Evolutionary conservation across 2,797 vertebrate species (phyloP).

Genomic region (Uromys caudimaculatus): DNA sequence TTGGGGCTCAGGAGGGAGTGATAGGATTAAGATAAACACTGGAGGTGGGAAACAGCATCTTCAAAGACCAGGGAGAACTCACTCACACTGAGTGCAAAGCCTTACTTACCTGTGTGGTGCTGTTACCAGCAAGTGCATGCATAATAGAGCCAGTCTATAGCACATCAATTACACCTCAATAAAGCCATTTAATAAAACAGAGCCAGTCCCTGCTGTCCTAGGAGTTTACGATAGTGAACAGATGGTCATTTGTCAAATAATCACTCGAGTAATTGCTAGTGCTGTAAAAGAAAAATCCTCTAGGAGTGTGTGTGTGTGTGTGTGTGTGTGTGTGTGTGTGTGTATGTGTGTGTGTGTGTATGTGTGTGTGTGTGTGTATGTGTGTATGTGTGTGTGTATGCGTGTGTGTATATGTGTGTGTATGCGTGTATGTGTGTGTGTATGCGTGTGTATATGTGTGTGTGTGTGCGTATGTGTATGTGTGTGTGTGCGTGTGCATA

Average conservation of each 20-base stretch:
- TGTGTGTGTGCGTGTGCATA: neutral
- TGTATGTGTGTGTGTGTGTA: neutral
- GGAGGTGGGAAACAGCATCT: neutral
- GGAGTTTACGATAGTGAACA: constrained; percentile 21
- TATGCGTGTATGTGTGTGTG: neutral
- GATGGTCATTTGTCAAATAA: constrained; percentile 56
- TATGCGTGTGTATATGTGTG: neutral
- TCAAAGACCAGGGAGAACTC: neutral
- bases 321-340: neutral
- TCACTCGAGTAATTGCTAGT: neutral
- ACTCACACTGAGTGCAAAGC: neutral
- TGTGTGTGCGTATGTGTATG: neutral
- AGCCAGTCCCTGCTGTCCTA: neutral
- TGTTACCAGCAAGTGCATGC: neutral
- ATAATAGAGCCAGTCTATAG: neutral
- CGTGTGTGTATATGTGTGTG: neutral
- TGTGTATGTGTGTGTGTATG: neutral
- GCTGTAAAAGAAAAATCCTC: neutral
- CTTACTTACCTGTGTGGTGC: neutral
- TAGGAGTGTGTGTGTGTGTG: neutral
- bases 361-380: neutral
- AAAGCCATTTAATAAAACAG: constrained; percentile 52
- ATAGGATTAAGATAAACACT: neutral
- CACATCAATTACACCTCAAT: neutral
- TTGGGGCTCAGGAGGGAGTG: neutral